Conservation (phyloP, 2,888 invertebrate genomes). For the Tiliacea aurago region DNA sequence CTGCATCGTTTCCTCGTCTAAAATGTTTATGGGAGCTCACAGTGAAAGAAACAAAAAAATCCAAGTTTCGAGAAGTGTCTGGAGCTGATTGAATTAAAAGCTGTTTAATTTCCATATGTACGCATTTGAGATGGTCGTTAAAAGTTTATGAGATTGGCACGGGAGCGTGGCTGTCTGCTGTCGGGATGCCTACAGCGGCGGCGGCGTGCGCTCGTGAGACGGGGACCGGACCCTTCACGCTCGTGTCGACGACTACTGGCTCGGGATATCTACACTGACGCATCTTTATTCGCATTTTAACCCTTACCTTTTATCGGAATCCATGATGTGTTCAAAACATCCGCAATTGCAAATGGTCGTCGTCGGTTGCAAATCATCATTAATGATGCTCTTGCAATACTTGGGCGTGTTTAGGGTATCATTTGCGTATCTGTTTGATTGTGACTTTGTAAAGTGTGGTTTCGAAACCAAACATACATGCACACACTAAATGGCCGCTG, state of each 20-base stretch:
- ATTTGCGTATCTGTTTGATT: conserved; percentile 30
- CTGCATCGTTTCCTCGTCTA: conserved; percentile 7
- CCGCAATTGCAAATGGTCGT: conserved; percentile 17
- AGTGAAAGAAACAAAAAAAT: conserved; percentile 19
- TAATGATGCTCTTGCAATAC: conserved; percentile 23
- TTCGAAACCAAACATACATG: neutral
- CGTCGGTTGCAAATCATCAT: conserved; percentile 34
- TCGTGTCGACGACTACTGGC: neutral
- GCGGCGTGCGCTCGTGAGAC: neutral
- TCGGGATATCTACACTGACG: neutral
- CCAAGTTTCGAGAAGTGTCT: conserved; percentile 26
- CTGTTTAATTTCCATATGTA: conserved; percentile 47
- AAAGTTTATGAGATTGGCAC: conserved; percentile 40
- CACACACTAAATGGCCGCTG: neutral
- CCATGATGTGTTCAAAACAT: conserved; percentile 16
- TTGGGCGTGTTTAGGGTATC: conserved; percentile 13
- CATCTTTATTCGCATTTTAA: conserved; percentile 15
- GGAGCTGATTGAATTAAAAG: conserved; percentile 26
- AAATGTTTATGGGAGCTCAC: conserved; percentile 5
- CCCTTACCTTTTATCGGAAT: conserved; percentile 26
- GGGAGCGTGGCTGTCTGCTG: conserved; percentile 21
- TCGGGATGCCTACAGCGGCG: conserved; percentile 21
- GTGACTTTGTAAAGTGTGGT: conserved; percentile 17
- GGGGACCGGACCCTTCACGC: neutral
- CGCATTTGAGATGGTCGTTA: conserved; percentile 46